Evolutionary conservation across 2,888 invertebrate genomes (phyloP).

Genomic region (Peribatodes rhomboidaria): DNA sequence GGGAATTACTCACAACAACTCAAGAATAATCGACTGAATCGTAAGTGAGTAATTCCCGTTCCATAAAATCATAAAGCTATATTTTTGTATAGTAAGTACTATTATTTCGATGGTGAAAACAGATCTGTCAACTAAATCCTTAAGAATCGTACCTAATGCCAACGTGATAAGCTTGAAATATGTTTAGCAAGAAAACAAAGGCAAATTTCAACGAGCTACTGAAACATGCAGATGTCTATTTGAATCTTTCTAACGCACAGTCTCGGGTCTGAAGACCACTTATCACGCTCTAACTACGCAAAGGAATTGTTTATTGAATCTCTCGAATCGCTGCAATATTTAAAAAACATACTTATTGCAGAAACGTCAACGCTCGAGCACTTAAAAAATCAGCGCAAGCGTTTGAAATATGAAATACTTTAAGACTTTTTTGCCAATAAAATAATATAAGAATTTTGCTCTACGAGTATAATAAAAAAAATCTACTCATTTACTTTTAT

Average conservation of each 20-base stretch:
- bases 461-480: too few relatives aligned
- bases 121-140: too few relatives aligned
- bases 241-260: neutral
- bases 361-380: conserved; percentile 4
- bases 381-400: conserved; percentile 14
- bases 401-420: conserved; percentile 1
- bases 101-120: too few relatives aligned
- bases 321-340: conserved; percentile 8
- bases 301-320: conserved; percentile 10
- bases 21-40: too few relatives aligned
- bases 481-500: too few relatives aligned
- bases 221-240: neutral
- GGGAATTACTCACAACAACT: too few relatives aligned
- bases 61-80: too few relatives aligned
- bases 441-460: neutral
- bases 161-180: too few relatives aligned
- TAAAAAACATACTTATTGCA: conserved; percentile 14
- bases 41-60: too few relatives aligned
- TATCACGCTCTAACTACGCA: conserved; percentile 15
- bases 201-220: neutral
- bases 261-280: neutral
- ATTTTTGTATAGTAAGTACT: too few relatives aligned
- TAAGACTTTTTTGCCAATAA: neutral
- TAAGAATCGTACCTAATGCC: too few relatives aligned
- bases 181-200: too few relatives aligned